Evolutionary conservation across 1,140 invertebrate species (phyloP).

Genomic region (Brachystomella parvula): DNA sequence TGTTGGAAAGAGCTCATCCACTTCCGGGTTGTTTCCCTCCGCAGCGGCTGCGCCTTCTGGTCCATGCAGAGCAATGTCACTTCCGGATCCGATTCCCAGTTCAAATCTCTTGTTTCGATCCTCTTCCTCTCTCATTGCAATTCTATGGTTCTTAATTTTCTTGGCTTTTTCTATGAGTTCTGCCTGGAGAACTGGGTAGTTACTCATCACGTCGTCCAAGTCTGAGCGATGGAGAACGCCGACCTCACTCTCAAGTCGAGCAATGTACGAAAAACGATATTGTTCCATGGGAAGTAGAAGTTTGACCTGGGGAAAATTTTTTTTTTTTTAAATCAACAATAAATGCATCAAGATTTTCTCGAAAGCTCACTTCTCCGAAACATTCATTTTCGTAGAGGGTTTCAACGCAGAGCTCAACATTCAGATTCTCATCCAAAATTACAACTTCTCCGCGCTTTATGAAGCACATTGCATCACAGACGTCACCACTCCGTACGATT

Average conservation of each 20-base stretch:
- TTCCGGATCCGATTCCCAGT: background rate
- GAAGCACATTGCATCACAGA: conserved; percentile 33
- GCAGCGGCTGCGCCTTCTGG: no score
- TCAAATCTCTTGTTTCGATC: conserved; percentile 2
- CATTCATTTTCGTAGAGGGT: conserved; percentile 32
- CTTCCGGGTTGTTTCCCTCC: no score
- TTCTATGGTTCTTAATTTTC: conserved; percentile 15
- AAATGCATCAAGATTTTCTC: background rate
- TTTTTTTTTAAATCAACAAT: background rate
- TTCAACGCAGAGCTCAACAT: conserved; percentile 30
- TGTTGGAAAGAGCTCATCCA: no score
- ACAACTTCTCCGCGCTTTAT: conserved; percentile 34
- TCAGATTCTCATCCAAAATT: conserved; percentile 32
- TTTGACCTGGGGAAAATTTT: conserved; percentile 23
- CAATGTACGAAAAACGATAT: conserved; percentile 32
- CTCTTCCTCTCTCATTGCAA: background rate
- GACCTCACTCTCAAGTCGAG: conserved; percentile 32
- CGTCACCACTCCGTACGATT: conserved; percentile 31
- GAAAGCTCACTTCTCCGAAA: conserved; percentile 31
- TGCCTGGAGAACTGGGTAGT: conserved; percentile 23
- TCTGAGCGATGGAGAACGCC: conserved; percentile 26
- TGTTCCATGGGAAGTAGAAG: conserved; percentile 25
- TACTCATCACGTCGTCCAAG: conserved; percentile 28
- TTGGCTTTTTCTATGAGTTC: conserved; percentile 21
- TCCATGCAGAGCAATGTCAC: no score